Base-by-base conservation (phyloP, 2,113 vertebrate species). In the Calypte anna region DNA sequence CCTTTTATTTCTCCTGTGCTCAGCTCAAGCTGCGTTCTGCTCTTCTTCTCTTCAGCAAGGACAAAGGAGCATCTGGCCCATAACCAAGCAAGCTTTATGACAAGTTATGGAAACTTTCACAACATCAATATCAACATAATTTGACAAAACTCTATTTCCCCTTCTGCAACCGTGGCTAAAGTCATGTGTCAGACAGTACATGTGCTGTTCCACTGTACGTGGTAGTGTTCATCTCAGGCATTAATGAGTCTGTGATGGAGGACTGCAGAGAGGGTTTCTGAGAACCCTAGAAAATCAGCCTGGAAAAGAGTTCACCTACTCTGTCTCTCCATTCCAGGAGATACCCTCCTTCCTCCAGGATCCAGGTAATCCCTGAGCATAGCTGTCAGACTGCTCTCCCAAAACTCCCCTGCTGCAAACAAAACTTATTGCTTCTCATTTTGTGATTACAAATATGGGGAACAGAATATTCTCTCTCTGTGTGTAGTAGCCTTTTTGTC, bases 61-160 rank as follows among this genome's bases (percentile, higher is more conserved):
- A 91, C 84, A 92, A 93, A 91, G 74, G 46, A 87, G 22, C 25
- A 4, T 95, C 73, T 91, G 87, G 25, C 43, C 55, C 46, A 44
- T 82, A 83, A 86, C 43, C 82, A 88, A 48, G 36, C 22, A 70
- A 54, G 21, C 58, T 80, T 89, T 75, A 36, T 76, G 87, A 48
- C 67, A 63, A 25, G 31, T 88, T 78, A 66, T 36, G 79, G 88
- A 93, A 96, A 82, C 67, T 96, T 97, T 91, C 82, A 92, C 79
- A 88, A 83, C 30, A 82, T 43, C 59, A 77, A 3, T 33, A 92
- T 67, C 63, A 86, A 27, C 68, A 87, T 77, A 89, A 70, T 64
- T 83, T 63, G 75, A 67, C 72, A 92, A 69, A 90, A 80, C 15
- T 72, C 57, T 78, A 6, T 73, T 79, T 88, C 61, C 53, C 54